phyloP scores from a whole-genome alignment of 2,797 vertebrate genomes.

The Lepus townsendii region DNA sequence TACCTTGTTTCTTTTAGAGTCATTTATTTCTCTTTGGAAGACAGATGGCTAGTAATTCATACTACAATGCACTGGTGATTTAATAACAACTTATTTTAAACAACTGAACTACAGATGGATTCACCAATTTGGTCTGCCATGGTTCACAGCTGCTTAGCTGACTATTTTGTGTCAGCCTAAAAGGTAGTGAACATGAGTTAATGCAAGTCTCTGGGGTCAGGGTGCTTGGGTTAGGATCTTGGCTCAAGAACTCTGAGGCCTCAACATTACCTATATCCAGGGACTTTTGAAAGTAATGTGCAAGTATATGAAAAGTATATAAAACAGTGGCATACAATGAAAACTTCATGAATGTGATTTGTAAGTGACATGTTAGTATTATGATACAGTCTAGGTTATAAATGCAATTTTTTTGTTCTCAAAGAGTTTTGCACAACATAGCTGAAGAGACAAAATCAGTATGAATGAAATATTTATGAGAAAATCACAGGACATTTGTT shows the following conservation, averaged over 20 bases:
- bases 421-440: not conserved
- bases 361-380: not conserved
- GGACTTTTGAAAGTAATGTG: not conserved
- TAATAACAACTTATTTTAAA: not conserved
- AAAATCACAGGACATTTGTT: not conserved
- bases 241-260: not conserved
- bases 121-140: not conserved
- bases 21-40: not conserved
- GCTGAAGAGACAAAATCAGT: not conserved
- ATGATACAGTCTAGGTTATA: not conserved
- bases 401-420: not conserved
- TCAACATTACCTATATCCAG: not conserved
- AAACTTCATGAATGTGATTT: not conserved
- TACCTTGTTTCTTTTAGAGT: not conserved
- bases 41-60: not conserved
- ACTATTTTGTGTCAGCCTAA: not conserved
- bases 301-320: not conserved
- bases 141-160: not conserved
- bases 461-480: not conserved
- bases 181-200: not conserved
- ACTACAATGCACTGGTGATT: not conserved
- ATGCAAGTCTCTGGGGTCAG: not conserved
- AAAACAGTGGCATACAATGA: not conserved
- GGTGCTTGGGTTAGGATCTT: not conserved
- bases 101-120: not conserved